A percentile compares a stretch with the other conserved stretches of the same genome.
Conservation (phyloP, 1,140 invertebrate genomes). For the Drosophila arizonae region DNA sequence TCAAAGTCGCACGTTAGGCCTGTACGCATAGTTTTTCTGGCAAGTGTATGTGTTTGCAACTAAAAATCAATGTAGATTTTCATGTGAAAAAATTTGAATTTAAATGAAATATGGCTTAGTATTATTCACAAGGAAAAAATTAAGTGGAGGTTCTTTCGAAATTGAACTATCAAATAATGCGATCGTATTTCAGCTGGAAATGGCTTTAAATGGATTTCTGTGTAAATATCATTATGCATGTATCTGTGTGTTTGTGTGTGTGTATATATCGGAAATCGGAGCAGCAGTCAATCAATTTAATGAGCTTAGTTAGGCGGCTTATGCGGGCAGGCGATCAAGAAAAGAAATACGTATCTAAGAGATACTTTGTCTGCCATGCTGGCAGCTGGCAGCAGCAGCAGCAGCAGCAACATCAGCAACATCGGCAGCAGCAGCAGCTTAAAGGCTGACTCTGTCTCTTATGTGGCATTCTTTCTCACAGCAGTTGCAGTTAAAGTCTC, state of each 20-base stretch:
- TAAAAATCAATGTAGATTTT: not conserved
- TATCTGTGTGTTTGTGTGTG: not conserved
- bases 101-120: not conserved
- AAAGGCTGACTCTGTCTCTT: slow-evolving; percentile 24
- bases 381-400: slow-evolving; percentile 21
- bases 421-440: slow-evolving; percentile 20
- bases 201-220: slow-evolving; percentile 7
- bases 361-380: slow-evolving; percentile 22
- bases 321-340: slow-evolving; percentile 35
- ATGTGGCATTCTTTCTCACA: slow-evolving; percentile 51
- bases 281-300: slow-evolving; percentile 52
- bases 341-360: slow-evolving; percentile 33
- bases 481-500: slow-evolving; percentile 23
- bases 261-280: slow-evolving; percentile 28
- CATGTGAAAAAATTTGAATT: not conserved
- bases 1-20: no score
- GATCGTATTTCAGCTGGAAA: slow-evolving; percentile 9
- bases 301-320: slow-evolving; percentile 32
- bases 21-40: no score
- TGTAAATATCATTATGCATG: slow-evolving; percentile 9
- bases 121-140: not conserved
- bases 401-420: slow-evolving; percentile 14
- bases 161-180: not conserved
- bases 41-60: no score
- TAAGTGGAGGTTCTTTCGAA: not conserved